Percentiles rank a stretch among this genome's conserved stretches.
Conservation (phyloP, 2,888 invertebrate genomes). For the Syrista parreyssii region DNA sequence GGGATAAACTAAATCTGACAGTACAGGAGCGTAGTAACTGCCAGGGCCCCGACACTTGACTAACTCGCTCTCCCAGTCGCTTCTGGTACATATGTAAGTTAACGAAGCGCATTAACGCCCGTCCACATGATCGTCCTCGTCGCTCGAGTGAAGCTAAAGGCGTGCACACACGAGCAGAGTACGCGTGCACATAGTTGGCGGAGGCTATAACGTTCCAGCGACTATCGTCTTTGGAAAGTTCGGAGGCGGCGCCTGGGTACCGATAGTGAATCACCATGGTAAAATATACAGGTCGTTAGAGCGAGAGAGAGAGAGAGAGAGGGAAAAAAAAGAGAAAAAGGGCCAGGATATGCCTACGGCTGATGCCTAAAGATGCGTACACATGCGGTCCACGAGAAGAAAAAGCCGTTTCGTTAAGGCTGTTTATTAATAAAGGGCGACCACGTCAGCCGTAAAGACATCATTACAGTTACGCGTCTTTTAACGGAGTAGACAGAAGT, state of each 20-base stretch:
- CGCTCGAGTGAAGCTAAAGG: not conserved
- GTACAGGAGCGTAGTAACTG: not conserved
- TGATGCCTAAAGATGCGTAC: not conserved
- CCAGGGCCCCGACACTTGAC: not conserved
- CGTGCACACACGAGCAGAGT: constrained; percentile 50
- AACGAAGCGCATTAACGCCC: not conserved
- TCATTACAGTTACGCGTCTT: not conserved
- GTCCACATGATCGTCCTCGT: not conserved
- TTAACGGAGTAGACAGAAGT: not conserved
- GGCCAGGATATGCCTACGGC: not conserved
- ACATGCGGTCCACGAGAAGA: not conserved
- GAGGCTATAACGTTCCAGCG: constrained; percentile 49
- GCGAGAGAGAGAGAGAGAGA: not conserved
- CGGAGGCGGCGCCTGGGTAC: constrained; percentile 2
- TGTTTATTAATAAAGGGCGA: constrained; percentile 16
- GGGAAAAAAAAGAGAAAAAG: not conserved
- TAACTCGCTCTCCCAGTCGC: not conserved
- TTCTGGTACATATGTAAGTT: not conserved
- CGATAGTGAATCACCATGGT: constrained; percentile 24
- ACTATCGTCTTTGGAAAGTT: constrained; percentile 50
- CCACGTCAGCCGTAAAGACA: not conserved
- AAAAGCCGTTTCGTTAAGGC: constrained; percentile 13
- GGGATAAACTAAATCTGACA: not conserved
- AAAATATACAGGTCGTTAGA: constrained; percentile 21
- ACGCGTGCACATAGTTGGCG: constrained; percentile 65